A percentile compares a stretch with the other conserved stretches of the same genome.
phyloP scores from a whole-genome alignment of 2,113 vertebrate genomes.

The Nothoprocta pentlandii region DNA sequence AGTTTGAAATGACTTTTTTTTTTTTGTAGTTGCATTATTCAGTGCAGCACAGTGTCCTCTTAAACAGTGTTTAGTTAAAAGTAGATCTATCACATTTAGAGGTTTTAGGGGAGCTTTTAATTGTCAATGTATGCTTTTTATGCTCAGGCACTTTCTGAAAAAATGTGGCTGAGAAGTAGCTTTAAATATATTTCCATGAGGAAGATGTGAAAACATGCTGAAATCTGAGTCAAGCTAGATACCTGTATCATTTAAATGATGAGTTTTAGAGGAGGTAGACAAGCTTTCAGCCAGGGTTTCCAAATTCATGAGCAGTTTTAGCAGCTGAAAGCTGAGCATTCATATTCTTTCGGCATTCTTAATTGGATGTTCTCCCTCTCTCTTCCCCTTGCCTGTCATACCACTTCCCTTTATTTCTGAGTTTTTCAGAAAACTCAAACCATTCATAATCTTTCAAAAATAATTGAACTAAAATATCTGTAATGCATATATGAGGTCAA shows the following conservation, averaged over 20 bases:
- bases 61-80: not conserved
- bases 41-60: not conserved
- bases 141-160: not conserved
- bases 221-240: conserved; percentile 12
- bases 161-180: not conserved
- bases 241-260: conserved; percentile 40
- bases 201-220: not conserved
- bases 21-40: not conserved
- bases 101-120: not conserved
- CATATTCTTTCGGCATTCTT: conserved; percentile 65
- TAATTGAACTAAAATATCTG: not conserved
- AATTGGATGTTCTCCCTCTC: conserved; percentile 32
- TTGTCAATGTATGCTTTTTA: not conserved
- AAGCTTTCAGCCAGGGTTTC: conserved; percentile 29
- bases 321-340: conserved; percentile 41
- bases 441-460: not conserved
- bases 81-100: not conserved
- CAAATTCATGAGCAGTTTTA: conserved; percentile 29
- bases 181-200: not conserved
- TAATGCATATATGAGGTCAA: not conserved
- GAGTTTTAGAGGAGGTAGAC: conserved; percentile 34
- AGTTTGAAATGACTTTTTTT: not conserved
- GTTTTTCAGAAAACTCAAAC: conserved; percentile 1
- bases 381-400: not conserved
- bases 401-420: not conserved